Conservation (phyloP, 2,888 invertebrate species). For the Sarcophaga variegata region DNA sequence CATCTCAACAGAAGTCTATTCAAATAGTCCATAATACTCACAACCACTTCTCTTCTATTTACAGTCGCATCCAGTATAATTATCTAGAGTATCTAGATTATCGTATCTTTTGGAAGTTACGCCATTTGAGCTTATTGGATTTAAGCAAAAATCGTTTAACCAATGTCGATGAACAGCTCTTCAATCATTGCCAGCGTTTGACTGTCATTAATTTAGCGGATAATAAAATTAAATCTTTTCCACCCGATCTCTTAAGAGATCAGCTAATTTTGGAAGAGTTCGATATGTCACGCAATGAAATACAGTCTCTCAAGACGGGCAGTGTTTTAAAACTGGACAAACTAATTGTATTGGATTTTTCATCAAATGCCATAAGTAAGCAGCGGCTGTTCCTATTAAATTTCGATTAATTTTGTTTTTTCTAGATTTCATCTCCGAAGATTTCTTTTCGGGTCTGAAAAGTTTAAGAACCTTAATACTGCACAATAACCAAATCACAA, state of each 20-base stretch:
- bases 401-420: slow-evolving; percentile 2
- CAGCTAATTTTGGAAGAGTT: slow-evolving; percentile 85
- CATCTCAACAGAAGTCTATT: too few relatives aligned
- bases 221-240: slow-evolving; percentile 82
- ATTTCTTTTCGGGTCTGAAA: slow-evolving; percentile 77
- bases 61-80: slow-evolving; percentile 85
- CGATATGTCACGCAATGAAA: slow-evolving; percentile 85
- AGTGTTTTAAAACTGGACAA: slow-evolving; percentile 83
- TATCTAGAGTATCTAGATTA: slow-evolving; percentile 83
- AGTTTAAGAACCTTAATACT: slow-evolving; percentile 81
- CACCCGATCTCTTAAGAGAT: slow-evolving; percentile 82
- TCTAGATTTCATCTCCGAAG: slow-evolving; percentile 74
- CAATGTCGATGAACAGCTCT: slow-evolving; percentile 83
- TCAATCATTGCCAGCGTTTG: slow-evolving; percentile 82
- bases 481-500: slow-evolving; percentile 82
- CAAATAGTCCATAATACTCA: too few relatives aligned
- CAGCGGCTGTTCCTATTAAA: background rate
- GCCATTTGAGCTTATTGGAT: slow-evolving; percentile 85
- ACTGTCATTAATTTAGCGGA: slow-evolving; percentile 80
- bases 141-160: slow-evolving; percentile 84
- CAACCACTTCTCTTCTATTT: background rate
- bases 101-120: slow-evolving; percentile 83
- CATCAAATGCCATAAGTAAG: slow-evolving; percentile 84
- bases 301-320: slow-evolving; percentile 83
- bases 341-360: slow-evolving; percentile 84